These are phyloP conservation scores for Drosophila borborema DNA, from an alignment of 2,888 invertebrate genomes.

Conservation along the genomic window DNA sequence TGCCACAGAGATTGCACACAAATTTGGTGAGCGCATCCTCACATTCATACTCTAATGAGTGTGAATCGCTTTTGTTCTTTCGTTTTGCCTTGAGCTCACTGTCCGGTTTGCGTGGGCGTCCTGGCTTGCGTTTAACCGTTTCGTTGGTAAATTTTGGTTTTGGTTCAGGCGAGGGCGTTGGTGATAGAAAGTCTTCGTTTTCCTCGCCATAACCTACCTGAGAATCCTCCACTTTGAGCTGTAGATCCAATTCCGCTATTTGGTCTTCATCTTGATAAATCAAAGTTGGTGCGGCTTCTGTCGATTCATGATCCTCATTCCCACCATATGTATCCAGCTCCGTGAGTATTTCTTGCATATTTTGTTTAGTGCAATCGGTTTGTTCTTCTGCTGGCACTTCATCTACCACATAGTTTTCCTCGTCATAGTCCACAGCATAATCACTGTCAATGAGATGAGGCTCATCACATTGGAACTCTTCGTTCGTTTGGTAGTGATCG, in stretches of 20 bases:
- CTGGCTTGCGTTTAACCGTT: conserved; percentile 43
- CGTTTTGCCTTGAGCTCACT: conserved; percentile 61
- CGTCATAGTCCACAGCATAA: conserved; percentile 39
- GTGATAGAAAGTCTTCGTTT: conserved; percentile 55
- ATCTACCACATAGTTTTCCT: conserved; percentile 42
- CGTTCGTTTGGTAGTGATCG: neutral
- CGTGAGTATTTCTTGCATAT: conserved; percentile 22
- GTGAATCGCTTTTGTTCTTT: conserved; percentile 16
- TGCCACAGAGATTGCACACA: conserved; percentile 82
- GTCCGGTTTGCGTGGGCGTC: conserved; percentile 68
- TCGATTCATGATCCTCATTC: conserved; percentile 15
- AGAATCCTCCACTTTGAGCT: conserved; percentile 19
- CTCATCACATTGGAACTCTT: conserved; percentile 5
- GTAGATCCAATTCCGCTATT: neutral
- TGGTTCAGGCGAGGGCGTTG: conserved; percentile 50
- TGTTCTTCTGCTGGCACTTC: conserved; percentile 5
- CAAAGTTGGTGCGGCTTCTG: conserved; percentile 29
- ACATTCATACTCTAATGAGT: neutral
- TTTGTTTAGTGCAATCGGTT: conserved; percentile 5
- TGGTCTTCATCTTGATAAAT: conserved; percentile 30
- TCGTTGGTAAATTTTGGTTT: neutral
- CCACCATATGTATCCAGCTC: conserved; percentile 37
- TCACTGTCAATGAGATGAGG: conserved; percentile 22
- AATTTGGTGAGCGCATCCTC: conserved; percentile 44
- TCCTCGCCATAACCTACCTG: conserved; percentile 19